phyloP scores from a whole-genome alignment of 2,113 vertebrate species.

The Puma concolor region DNA sequence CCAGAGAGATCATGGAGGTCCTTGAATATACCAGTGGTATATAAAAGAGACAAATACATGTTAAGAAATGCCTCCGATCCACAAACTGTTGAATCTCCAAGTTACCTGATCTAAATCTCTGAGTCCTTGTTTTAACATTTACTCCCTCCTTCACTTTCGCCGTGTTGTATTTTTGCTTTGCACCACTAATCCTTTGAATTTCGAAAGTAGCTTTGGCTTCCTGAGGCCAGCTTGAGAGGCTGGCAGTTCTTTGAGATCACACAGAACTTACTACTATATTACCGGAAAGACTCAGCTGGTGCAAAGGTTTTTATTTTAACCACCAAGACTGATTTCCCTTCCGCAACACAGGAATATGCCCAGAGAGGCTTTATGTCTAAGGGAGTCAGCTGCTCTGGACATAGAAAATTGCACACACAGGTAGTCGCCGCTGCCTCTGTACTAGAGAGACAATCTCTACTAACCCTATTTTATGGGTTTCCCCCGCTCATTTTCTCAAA shows the following conservation, averaged over 20 bases:
- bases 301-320: neutral
- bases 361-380: neutral
- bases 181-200: neutral
- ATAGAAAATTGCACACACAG: accelerated
- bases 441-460: neutral
- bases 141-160: neutral
- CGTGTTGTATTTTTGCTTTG: neutral
- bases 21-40: neutral
- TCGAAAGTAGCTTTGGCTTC: conserved; percentile 14
- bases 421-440: accelerated
- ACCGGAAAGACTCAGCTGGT: neutral
- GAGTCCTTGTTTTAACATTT: neutral
- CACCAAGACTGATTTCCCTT: neutral
- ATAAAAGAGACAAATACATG: neutral
- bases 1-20: neutral
- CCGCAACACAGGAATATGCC: neutral
- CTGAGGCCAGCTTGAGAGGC: neutral
- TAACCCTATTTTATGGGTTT: neutral
- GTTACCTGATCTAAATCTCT: neutral
- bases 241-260: neutral
- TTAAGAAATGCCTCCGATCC: neutral
- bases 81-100: neutral
- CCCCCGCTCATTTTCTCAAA: neutral
- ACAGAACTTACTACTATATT: neutral
- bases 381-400: neutral